phyloP scores from a whole-genome alignment of 2,888 invertebrate genomes.

The Campopleginae sp. region DNA sequence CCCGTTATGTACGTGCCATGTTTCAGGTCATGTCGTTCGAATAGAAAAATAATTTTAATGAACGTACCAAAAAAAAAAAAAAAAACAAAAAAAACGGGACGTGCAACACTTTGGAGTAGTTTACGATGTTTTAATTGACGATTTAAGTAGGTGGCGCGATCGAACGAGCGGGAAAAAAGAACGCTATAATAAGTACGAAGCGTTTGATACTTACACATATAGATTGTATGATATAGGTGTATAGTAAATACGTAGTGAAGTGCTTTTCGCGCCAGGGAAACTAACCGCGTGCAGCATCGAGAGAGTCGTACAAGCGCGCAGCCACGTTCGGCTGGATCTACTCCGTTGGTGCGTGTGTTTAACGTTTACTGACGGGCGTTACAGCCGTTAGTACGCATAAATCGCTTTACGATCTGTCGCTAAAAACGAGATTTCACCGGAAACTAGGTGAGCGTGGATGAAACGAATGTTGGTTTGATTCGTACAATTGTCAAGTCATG shows the following conservation, averaged over 20 bases:
- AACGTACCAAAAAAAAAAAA: background rate
- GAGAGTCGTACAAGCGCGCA: constrained; percentile 60
- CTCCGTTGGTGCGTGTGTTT: constrained; percentile 75
- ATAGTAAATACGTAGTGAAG: constrained; percentile 77
- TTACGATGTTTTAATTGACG: constrained; percentile 82
- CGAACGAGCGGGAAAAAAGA: constrained; percentile 22
- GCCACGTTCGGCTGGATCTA: constrained; percentile 52
- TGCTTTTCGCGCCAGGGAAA: constrained; percentile 79
- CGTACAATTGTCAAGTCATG: constrained; percentile 43
- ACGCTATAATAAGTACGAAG: constrained; percentile 64
- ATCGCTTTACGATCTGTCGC: constrained; percentile 84
- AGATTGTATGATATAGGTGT: constrained; percentile 60
- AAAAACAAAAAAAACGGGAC: constrained; percentile 32
- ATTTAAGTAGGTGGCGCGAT: constrained; percentile 80
- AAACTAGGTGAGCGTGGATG: constrained; percentile 75
- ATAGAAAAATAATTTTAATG: constrained; percentile 37
- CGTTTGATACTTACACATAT: constrained; percentile 70
- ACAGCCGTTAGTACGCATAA: constrained; percentile 82
- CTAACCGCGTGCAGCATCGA: constrained; percentile 75
- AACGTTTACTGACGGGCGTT: constrained; percentile 81
- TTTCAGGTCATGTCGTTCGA: constrained; percentile 21
- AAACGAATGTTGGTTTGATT: constrained; percentile 59
- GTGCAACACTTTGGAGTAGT: constrained; percentile 51
- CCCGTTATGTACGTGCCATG: constrained; percentile 40
- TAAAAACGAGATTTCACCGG: constrained; percentile 82